Percentiles rank a stretch among this genome's conserved stretches.
Evolutionary conservation across 2,113 vertebrate genomes (phyloP).

Genomic region (Neotoma lepida): DNA sequence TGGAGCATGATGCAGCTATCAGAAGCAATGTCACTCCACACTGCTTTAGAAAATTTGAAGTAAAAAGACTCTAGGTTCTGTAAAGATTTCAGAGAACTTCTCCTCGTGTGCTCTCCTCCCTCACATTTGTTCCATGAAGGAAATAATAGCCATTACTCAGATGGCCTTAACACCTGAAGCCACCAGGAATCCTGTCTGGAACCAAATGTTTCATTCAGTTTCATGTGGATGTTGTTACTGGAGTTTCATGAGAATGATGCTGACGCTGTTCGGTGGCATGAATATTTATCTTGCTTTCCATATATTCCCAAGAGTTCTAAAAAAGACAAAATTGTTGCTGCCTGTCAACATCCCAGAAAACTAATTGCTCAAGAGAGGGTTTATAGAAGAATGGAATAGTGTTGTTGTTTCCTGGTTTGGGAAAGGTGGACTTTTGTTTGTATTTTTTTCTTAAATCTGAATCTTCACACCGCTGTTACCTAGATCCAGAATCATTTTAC

Average conservation of each 20-base stretch:
- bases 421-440: background rate
- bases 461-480: background rate
- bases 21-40: background rate
- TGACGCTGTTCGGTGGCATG: conserved; percentile 23
- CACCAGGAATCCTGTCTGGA: background rate
- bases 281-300: conserved; percentile 55
- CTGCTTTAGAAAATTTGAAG: background rate
- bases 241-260: conserved; percentile 7
- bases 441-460: background rate
- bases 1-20: background rate
- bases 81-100: background rate
- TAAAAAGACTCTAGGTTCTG: background rate
- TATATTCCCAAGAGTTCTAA: conserved; percentile 18
- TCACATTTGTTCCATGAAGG: background rate
- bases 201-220: conserved; percentile 21
- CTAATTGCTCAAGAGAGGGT: conserved; percentile 52
- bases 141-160: background rate
- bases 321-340: background rate
- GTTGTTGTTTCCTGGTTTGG: background rate
- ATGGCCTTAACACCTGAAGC: background rate
- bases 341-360: conserved; percentile 52
- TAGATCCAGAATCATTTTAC: background rate
- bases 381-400: background rate
- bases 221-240: background rate
- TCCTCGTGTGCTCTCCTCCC: background rate